phyloP scores from a whole-genome alignment of 2,888 invertebrate species.

The Agrypnus murinus region DNA sequence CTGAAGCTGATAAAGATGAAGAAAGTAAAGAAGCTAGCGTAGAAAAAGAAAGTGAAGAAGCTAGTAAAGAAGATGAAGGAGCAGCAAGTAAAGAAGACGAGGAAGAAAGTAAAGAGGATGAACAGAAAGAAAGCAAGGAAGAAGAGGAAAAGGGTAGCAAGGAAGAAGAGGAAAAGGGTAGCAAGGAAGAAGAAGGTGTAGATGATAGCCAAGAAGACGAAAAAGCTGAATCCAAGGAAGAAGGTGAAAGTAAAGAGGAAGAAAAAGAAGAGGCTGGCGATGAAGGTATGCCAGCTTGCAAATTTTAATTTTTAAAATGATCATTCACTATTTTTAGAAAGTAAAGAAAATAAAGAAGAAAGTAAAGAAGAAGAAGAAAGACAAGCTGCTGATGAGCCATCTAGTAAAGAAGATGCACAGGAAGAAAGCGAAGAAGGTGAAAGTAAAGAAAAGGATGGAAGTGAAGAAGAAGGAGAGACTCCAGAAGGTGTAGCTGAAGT shows the following conservation, averaged over 20 bases:
- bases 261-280: neutral
- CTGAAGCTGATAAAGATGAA: slow-evolving; percentile 52
- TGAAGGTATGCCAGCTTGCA: neutral
- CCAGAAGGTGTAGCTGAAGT: slow-evolving; percentile 54
- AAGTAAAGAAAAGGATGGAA: slow-evolving; percentile 10
- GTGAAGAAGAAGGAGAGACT: slow-evolving; percentile 48
- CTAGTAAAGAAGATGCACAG: slow-evolving; percentile 45
- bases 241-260: slow-evolving; percentile 41
- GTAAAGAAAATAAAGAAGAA: slow-evolving; percentile 47
- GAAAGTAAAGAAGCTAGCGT: slow-evolving; percentile 46
- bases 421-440: slow-evolving; percentile 9
- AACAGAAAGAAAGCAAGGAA: slow-evolving; percentile 51
- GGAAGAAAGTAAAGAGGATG: slow-evolving; percentile 49
- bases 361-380: slow-evolving; percentile 43
- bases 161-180: slow-evolving; percentile 24
- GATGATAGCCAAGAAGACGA: slow-evolving; percentile 43
- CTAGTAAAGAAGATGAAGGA: slow-evolving; percentile 47
- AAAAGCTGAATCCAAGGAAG: slow-evolving; percentile 50
- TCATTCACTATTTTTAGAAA: slow-evolving; percentile 43
- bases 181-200: slow-evolving; percentile 48
- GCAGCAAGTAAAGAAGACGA: slow-evolving; percentile 29
- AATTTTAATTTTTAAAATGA: neutral
- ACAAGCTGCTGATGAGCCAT: slow-evolving; percentile 40
- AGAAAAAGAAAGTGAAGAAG: slow-evolving; percentile 45
- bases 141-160: slow-evolving; percentile 37